Evolutionary conservation across 2,888 invertebrate genomes (phyloP), one percentile per base, ranked within the genome.

Genomic region (Coleophora deauratella): DNA sequence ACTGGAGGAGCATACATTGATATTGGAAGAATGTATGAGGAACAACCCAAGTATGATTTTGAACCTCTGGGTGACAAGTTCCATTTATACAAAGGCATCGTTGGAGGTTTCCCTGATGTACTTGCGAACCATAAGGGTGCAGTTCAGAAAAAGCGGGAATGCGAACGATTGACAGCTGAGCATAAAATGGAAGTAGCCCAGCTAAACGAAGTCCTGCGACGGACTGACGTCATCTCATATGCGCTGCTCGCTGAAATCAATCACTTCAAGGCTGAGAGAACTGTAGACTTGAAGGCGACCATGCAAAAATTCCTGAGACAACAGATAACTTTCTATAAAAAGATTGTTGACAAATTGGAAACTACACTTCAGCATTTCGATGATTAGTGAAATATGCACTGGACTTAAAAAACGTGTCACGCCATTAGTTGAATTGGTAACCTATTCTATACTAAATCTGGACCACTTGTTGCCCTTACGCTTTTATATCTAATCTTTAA

Each of bases 11-110:
- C 95, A 1, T 98, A 96, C 72, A 93, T 95, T 59, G 91, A 93
- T 43, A 95, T 98, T 51, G 98, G 96, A 0, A 91, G 91, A 63
- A 86, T 97, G 70, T 96, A 92, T 72, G 96, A 96, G 51, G 95
- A 97, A 42, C 97, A 97, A 70, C 93, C 95, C 0, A 94, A 93
- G 67, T 88, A 89, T 42, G 97, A 97, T 72, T 96, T 95, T 92
- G 95, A 96, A 57, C 95, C 96, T 1, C 87, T 98, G 27, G 91
- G 93, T 35, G 98, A 99, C 73, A 93, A 94, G 55, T 88, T 99
- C 51, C 96, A 96, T 66, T 92, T 98, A 55, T 98, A 98, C 82
- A 95, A 96, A 73, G 98, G 99, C 40, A 91, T 98, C 41, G 91
- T 98, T 8, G 90, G 91, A 43, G 91, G 91, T 45, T 96, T 97